phyloP scores from a whole-genome alignment of 2,113 vertebrate genomes.

The Cromileptes altivelis region DNA sequence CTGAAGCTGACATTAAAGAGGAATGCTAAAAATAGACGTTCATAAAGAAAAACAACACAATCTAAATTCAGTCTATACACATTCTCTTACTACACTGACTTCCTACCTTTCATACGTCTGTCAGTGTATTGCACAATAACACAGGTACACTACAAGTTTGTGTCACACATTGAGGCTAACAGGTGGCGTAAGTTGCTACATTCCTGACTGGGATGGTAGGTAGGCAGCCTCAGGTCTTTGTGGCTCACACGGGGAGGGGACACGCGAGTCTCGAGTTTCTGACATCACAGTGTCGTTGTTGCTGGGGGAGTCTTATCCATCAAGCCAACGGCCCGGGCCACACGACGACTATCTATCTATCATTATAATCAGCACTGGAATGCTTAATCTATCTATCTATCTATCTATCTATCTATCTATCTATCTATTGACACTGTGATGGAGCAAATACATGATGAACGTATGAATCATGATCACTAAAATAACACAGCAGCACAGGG shows the following conservation, averaged over 20 bases:
- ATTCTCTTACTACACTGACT: not conserved
- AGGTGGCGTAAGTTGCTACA: slow-evolving; percentile 45
- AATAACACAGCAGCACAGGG: slow-evolving; percentile 4
- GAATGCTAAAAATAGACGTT: not conserved
- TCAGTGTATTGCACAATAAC: not conserved
- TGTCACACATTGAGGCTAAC: slow-evolving; percentile 28
- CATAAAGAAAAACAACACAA: not conserved
- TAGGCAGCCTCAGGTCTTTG: slow-evolving; percentile 33
- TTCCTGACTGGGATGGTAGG: slow-evolving; percentile 25
- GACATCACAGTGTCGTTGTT: slow-evolving; percentile 48
- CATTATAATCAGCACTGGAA: slow-evolving; percentile 36
- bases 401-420: slow-evolving; percentile 10
- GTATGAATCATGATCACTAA: slow-evolving; percentile 15
- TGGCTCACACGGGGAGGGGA: slow-evolving; percentile 26
- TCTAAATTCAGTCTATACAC: not conserved
- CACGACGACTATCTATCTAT: slow-evolving; percentile 30
- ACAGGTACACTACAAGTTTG: not conserved
- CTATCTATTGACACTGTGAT: not conserved
- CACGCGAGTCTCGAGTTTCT: slow-evolving; percentile 32
- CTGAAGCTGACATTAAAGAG: not conserved
- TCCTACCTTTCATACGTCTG: not conserved
- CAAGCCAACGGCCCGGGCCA: not conserved
- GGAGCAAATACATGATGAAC: not conserved
- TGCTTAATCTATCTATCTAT: slow-evolving; percentile 1
- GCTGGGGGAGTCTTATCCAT: slow-evolving; percentile 38